Evolutionary conservation across 2,797 vertebrate genomes (phyloP).

Genomic region (Phrynocephalus guinanensis): DNA sequence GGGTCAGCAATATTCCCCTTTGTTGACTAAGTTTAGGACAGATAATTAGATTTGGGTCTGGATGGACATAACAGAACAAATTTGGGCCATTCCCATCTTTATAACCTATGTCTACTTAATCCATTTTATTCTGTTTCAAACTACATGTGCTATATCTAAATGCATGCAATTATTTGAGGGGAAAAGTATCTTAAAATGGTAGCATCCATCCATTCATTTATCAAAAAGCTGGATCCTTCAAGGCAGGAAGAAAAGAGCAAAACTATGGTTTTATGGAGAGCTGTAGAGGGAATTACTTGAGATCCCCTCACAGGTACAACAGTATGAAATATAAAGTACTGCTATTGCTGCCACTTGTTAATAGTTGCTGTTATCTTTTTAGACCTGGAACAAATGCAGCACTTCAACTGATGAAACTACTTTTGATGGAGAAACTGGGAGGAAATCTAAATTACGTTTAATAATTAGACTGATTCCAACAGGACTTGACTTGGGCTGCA

Average conservation of each 20-base stretch:
- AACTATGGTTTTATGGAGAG: background rate
- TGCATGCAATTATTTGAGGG: background rate
- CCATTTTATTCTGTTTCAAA: background rate
- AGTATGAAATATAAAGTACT: background rate
- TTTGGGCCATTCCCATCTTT: background rate
- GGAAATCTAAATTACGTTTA: too few species aligned
- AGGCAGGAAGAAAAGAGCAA: background rate
- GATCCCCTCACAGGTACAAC: background rate
- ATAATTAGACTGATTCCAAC: too few species aligned
- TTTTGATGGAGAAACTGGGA: background rate
- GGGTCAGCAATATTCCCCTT: too few species aligned
- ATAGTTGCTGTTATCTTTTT: background rate
- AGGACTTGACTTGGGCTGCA: background rate
- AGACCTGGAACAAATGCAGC: background rate
- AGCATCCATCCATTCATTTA: conserved; percentile 14
- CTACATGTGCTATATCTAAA: background rate
- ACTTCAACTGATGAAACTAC: background rate
- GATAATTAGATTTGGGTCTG: too few species aligned
- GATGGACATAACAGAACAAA: background rate
- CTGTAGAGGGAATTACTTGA: background rate
- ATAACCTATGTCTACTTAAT: background rate
- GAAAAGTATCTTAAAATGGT: too few species aligned
- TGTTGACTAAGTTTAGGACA: too few species aligned
- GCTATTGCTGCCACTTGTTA: background rate
- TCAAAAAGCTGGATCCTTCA: background rate